Base-by-base conservation (phyloP, 2,888 invertebrate species). In the Megastigmus dorsalis region DNA sequence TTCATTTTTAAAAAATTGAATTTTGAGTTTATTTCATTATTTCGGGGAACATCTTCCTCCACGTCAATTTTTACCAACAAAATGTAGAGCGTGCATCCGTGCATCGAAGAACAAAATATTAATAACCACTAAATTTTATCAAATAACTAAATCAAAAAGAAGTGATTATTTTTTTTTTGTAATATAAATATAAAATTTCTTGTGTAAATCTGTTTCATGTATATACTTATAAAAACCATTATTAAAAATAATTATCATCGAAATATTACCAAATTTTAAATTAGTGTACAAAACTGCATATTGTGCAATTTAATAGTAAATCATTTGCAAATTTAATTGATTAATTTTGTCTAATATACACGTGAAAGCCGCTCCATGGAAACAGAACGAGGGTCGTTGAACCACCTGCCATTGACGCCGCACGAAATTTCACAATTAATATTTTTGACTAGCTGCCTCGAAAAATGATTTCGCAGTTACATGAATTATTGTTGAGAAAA, bases 401-500 rank as follows among this genome's bases (percentile, higher is more conserved):
- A 73, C 36, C 43, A 62, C 52, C 72, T 75, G 71, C 70, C 55
- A 57, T 69, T 76, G 74, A 75, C 78, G 55, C 50, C 41, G 52
- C 52, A 52, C 15, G 15, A 52, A 30, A 48, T 55, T 54, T 68
- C 23, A 30, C 15, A 54, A 66, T 26, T 13, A 38, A 23, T 60
- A 50, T 28, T 70, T 79, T 74, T 80, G 81, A 83, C 81, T 82
- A 83, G 81, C 81, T 82, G 80, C 80, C 79, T 75, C 78, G 63
- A 75, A 75, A 63, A 78, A 77, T 9, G 10, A 55, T 38, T 26
- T 48, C 15, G 10, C 45, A 63, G 18, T 62, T 62, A 54, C 3
- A 33, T 52, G 38, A 20, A n/a, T 20, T 65, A 36, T 33, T 50
- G 23, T 41, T 6, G 23, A 33, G 13, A 48, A 15, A 63, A 45